These are phyloP conservation scores for Cheilosia variabilis DNA, from an alignment of 2,888 invertebrate species.

Conservation along the genomic window DNA sequence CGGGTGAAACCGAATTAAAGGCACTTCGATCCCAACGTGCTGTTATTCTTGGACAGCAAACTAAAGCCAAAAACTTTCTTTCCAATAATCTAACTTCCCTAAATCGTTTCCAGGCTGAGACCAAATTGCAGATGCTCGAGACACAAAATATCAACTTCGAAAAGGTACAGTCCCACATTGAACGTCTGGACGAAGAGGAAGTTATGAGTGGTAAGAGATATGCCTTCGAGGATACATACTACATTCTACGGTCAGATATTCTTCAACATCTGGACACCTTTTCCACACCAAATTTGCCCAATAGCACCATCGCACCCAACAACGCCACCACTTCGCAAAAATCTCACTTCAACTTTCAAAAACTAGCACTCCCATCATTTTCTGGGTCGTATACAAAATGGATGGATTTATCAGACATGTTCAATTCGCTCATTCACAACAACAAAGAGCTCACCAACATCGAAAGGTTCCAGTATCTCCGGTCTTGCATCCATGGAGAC, in stretches of 20 bases:
- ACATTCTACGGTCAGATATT: background rate
- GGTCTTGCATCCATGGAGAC: slow-evolving; percentile 40
- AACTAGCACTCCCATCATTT: slow-evolving; percentile 51
- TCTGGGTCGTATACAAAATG: slow-evolving; percentile 53
- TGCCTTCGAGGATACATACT: background rate
- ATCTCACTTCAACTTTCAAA: slow-evolving; percentile 34
- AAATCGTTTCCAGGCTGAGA: background rate
- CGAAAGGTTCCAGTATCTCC: slow-evolving; percentile 59
- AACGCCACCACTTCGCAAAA: background rate
- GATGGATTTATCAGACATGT: slow-evolving; percentile 64
- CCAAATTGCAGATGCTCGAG: slow-evolving; percentile 1
- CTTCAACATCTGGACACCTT: slow-evolving; percentile 9
- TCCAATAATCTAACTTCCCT: background rate
- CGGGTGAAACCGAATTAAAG: too few relatives aligned
- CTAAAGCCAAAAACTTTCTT: background rate
- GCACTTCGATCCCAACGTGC: background rate
- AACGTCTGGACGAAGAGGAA: slow-evolving; percentile 2
- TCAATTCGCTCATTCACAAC: slow-evolving; percentile 14
- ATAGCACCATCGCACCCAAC: background rate
- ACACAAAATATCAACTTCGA: background rate
- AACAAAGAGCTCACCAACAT: slow-evolving; percentile 34
- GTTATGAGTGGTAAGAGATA: background rate
- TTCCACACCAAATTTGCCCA: background rate
- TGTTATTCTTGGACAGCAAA: background rate
- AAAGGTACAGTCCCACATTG: slow-evolving; percentile 1